These are phyloP conservation scores for Diacarnus erythraeanus DNA, from an alignment of 37 sponge, comb jelly and placozoan genomes.

Conservation along the genomic window DNA sequence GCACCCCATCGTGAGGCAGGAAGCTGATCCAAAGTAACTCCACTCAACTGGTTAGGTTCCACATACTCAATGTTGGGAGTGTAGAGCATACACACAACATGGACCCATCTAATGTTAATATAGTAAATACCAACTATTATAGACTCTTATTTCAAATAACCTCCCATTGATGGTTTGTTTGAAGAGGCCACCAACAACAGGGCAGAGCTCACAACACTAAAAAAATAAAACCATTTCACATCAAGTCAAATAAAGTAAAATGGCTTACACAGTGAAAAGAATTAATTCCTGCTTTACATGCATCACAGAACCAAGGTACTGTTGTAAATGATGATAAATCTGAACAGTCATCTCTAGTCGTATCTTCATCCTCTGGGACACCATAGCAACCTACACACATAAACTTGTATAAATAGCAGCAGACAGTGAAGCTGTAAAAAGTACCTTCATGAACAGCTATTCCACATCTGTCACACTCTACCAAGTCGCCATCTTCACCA, in stretches of 20 bases:
- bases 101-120: conserved; percentile 89
- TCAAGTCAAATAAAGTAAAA: not conserved
- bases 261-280: conserved; percentile 29
- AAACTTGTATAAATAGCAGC: not conserved
- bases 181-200: conserved; percentile 63
- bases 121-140: not conserved
- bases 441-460: conserved; percentile 89
- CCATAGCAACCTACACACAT: conserved; percentile 81
- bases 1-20: conserved; percentile 64
- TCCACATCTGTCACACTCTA: conserved; percentile 84
- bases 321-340: conserved; percentile 62
- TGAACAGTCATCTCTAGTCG: conserved; percentile 43
- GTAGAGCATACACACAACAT: conserved; percentile 85
- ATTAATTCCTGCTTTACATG: conserved; percentile 69
- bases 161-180: conserved; percentile 76
- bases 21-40: conserved; percentile 72
- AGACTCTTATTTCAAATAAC: conserved; percentile 24
- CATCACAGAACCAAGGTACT: conserved; percentile 90
- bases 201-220: conserved; percentile 83
- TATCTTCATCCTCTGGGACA: conserved; percentile 68
- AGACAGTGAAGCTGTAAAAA: not conserved
- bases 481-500: conserved; percentile 56
- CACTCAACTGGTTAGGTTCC: conserved; percentile 54
- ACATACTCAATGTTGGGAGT: conserved; percentile 80
- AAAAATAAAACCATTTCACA: not conserved